phyloP scores from a whole-genome alignment of 2,888 invertebrate species.

The Microdon myrmicae region DNA sequence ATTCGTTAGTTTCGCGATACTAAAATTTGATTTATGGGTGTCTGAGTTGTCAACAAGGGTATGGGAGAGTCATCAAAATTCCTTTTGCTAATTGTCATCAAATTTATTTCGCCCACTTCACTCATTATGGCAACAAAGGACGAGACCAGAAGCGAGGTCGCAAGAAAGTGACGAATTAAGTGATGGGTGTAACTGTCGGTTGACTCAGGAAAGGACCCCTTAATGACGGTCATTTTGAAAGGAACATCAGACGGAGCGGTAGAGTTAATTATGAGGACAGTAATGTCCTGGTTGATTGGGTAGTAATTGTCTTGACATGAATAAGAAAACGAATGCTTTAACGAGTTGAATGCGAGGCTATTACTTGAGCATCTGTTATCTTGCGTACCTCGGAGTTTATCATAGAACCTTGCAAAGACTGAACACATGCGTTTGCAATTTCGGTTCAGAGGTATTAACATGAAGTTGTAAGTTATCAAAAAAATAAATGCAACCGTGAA shows the following conservation, averaged over 20 bases:
- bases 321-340: no score
- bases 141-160: background rate
- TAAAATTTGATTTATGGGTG: conserved; percentile 44
- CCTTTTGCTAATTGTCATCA: conserved; percentile 30
- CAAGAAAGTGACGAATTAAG: background rate
- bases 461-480: no score
- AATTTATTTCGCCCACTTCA: conserved; percentile 24
- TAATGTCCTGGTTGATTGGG: no score
- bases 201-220: conserved; percentile 19
- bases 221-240: conserved; percentile 31
- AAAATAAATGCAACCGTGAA: no score
- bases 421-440: no score
- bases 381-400: no score
- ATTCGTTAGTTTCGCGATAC: conserved; percentile 34
- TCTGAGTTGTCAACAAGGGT: conserved; percentile 19
- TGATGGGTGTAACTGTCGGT: conserved; percentile 26
- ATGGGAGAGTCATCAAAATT: conserved; percentile 13
- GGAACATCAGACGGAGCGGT: conserved; percentile 10
- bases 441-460: no score
- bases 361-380: no score
- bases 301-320: conserved; percentile 2
- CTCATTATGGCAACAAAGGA: background rate
- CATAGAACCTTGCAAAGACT: no score
- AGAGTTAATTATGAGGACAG: conserved; percentile 21
- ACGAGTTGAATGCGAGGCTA: no score